Evolutionary conservation across 2,888 invertebrate genomes (phyloP).

Genomic region (Aromia moschata): DNA sequence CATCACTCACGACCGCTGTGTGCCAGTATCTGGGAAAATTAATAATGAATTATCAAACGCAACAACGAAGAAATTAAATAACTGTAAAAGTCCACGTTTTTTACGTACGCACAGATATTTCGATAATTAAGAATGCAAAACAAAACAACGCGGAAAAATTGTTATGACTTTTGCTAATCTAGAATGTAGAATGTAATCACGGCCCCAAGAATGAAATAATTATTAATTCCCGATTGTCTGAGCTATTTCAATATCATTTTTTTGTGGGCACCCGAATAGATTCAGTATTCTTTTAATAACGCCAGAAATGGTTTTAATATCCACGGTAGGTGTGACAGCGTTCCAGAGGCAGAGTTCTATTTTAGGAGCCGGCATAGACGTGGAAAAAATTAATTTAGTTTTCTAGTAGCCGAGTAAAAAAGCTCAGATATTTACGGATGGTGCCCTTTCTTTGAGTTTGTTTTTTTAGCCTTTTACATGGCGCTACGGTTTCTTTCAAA

Average conservation of each 20-base stretch:
- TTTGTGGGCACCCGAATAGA: not conserved
- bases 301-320: constrained; percentile 2
- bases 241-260: not conserved
- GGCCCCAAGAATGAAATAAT: not conserved
- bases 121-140: not conserved
- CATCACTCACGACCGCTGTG: no score
- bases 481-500: not conserved
- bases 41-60: constrained; percentile 2
- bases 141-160: not conserved
- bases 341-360: not conserved
- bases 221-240: not conserved
- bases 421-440: not conserved
- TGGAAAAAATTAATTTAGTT: constrained; percentile 2
- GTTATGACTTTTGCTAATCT: not conserved
- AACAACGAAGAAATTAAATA: not conserved
- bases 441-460: not conserved
- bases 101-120: not conserved
- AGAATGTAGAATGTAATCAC: not conserved
- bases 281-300: constrained; percentile 1
- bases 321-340: constrained; percentile 1
- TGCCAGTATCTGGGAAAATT: not conserved
- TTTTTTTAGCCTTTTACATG: not conserved
- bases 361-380: not conserved
- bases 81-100: not conserved
- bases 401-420: not conserved